Evolutionary conservation across 2,888 invertebrate genomes (phyloP).

Genomic region (Drosophila heteroneura): DNA sequence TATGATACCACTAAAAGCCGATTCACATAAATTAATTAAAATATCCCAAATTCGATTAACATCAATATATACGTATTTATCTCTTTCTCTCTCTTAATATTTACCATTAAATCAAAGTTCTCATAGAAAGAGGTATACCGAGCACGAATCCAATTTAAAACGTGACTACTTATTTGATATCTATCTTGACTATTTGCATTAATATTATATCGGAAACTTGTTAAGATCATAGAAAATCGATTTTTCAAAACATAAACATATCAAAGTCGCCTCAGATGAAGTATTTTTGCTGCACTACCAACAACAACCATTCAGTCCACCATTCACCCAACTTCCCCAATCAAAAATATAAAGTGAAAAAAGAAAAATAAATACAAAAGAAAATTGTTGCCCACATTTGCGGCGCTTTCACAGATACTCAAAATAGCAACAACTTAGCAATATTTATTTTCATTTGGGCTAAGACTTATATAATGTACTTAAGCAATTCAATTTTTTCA

Average conservation of each 20-base stretch:
- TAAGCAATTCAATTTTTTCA: conserved; percentile 48
- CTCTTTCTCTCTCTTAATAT: conserved; percentile 1
- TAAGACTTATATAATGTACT: conserved; percentile 45
- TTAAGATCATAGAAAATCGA: conserved; percentile 29
- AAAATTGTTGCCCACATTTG: conserved; percentile 48
- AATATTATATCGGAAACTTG: conserved; percentile 21
- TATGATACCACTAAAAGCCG: conserved; percentile 21
- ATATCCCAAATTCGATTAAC: conserved; percentile 7
- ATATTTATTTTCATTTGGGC: conserved; percentile 33
- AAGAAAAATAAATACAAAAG: neutral
- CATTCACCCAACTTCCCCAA: conserved; percentile 8
- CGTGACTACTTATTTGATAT: conserved; percentile 10
- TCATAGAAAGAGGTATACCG: neutral
- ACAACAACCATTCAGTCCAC: conserved; percentile 1
- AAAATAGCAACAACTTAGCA: conserved; percentile 25
- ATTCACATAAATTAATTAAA: conserved; percentile 5
- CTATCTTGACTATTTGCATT: conserved; percentile 9
- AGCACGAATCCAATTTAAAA: conserved; percentile 11
- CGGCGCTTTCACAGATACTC: conserved; percentile 46
- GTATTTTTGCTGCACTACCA: conserved; percentile 10
- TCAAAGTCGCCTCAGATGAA: conserved; percentile 52
- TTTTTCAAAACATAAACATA: conserved; percentile 56
- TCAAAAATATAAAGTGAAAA: neutral
- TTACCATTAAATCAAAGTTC: conserved; percentile 16
- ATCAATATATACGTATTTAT: neutral